Percentiles rank a stretch among this genome's conserved stretches.
Evolutionary conservation across 2,888 invertebrate species (phyloP).

Genomic region (Salpingus planirostris): DNA sequence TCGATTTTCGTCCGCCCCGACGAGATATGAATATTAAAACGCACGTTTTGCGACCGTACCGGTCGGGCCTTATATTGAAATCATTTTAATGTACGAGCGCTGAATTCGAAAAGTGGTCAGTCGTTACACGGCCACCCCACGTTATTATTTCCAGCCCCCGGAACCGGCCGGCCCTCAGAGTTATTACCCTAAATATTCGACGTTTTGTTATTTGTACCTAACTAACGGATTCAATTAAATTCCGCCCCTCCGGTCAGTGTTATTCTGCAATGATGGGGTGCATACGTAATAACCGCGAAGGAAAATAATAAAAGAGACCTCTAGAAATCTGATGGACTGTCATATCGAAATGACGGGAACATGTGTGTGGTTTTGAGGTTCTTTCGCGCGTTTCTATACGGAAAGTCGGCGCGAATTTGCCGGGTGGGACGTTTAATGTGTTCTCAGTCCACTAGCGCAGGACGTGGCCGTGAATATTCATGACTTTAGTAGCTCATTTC

Average conservation of each 20-base stretch:
- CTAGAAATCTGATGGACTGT: background rate
- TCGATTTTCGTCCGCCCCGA: slow-evolving; percentile 17
- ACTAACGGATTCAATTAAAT: background rate
- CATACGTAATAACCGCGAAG: background rate
- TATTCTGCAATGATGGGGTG: background rate
- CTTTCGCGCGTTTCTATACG: background rate
- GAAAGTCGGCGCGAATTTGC: slow-evolving; percentile 15
- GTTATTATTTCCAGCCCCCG: too few relatives aligned
- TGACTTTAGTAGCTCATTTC: slow-evolving; percentile 23
- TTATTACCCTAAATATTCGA: background rate
- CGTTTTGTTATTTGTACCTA: background rate
- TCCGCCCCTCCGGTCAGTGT: background rate
- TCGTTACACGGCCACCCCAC: background rate
- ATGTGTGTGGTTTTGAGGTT: background rate
- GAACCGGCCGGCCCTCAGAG: too few relatives aligned
- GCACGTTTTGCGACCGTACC: slow-evolving; percentile 5
- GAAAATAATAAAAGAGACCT: background rate
- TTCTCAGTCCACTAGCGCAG: slow-evolving; percentile 18
- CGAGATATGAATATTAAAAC: slow-evolving; percentile 21
- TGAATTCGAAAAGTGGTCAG: slow-evolving; percentile 7
- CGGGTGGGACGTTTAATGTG: slow-evolving; percentile 9
- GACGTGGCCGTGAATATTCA: slow-evolving; percentile 31
- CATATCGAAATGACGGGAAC: background rate
- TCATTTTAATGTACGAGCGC: slow-evolving; percentile 16
- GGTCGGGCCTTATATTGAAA: slow-evolving; percentile 16